Evolutionary conservation across 2,797 vertebrate species (phyloP).

Genomic region (Bufotes viridis): DNA sequence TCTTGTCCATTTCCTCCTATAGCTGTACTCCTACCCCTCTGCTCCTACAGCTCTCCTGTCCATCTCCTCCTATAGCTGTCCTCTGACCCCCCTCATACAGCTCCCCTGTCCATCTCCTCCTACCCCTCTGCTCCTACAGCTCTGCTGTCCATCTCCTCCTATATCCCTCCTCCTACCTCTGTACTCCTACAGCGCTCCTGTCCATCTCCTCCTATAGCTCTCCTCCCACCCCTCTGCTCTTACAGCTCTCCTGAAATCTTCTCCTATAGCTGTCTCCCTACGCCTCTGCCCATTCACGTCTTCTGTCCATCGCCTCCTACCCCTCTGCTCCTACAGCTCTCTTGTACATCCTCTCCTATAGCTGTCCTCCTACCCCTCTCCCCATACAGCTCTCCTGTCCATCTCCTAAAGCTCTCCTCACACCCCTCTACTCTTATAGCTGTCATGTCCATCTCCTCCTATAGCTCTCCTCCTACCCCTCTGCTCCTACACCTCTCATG

Average conservation of each 20-base stretch:
- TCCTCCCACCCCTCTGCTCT: neutral
- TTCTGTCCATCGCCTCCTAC: neutral
- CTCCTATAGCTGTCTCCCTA: neutral
- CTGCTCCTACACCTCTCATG: too few species aligned
- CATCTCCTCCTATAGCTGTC: too few species aligned
- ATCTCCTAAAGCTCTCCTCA: too few species aligned
- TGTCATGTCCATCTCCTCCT: too few species aligned
- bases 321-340: neutral
- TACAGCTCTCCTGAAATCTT: neutral
- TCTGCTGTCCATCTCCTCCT: neutral
- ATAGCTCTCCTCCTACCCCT: too few species aligned
- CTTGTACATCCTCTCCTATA: too few species aligned
- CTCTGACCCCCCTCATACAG: rapidly evolving
- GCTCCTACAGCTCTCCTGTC: neutral
- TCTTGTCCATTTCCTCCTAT: too few species aligned
- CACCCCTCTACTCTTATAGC: too few species aligned
- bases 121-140: neutral
- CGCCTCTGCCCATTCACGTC: too few species aligned
- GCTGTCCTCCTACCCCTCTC: too few species aligned
- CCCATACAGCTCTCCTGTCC: too few species aligned
- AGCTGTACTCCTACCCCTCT: too few species aligned
- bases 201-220: neutral
- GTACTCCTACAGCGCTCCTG: neutral
- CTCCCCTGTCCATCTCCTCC: neutral
- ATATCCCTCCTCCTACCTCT: neutral